These are phyloP conservation scores for Sebastes nivosus DNA, from an alignment of 2,797 vertebrate species.

Conservation along the genomic window DNA sequence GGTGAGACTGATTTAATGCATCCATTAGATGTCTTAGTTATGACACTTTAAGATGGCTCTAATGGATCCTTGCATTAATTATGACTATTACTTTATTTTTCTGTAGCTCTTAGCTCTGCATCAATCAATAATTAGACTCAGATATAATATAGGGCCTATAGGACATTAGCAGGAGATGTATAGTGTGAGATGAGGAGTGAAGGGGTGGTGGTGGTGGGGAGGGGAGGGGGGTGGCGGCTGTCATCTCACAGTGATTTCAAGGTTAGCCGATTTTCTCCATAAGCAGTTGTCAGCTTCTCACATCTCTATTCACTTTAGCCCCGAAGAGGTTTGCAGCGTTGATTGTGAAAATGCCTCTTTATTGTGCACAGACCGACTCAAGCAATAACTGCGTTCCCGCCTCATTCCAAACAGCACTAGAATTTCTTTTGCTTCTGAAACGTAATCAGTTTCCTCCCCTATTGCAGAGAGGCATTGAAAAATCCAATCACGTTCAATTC, in stretches of 20 bases:
- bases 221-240: neutral
- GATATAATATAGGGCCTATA: slow-evolving; percentile 1
- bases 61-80: slow-evolving; percentile 71
- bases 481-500: slow-evolving; percentile 43
- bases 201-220: neutral
- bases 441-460: slow-evolving; percentile 34
- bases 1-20: slow-evolving; percentile 17
- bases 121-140: slow-evolving; percentile 48
- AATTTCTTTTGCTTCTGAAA: slow-evolving; percentile 15
- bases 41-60: slow-evolving; percentile 47
- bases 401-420: neutral
- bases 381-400: slow-evolving; percentile 12
- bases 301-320: slow-evolving; percentile 17
- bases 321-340: slow-evolving; percentile 12
- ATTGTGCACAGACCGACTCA: slow-evolving; percentile 23
- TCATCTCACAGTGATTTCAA: slow-evolving; percentile 20
- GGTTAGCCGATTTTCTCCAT: slow-evolving; percentile 31
- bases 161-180: slow-evolving; percentile 32
- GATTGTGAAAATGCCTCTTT: slow-evolving; percentile 29
- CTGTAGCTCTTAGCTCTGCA: slow-evolving; percentile 59
- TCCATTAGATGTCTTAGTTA: slow-evolving; percentile 32
- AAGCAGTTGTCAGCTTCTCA: slow-evolving; percentile 14
- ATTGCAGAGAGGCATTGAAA: slow-evolving; percentile 6
- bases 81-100: slow-evolving; percentile 61
- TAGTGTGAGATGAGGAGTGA: neutral